Conservation (phyloP, 2,797 vertebrate species). For the Characodon lateralis region DNA sequence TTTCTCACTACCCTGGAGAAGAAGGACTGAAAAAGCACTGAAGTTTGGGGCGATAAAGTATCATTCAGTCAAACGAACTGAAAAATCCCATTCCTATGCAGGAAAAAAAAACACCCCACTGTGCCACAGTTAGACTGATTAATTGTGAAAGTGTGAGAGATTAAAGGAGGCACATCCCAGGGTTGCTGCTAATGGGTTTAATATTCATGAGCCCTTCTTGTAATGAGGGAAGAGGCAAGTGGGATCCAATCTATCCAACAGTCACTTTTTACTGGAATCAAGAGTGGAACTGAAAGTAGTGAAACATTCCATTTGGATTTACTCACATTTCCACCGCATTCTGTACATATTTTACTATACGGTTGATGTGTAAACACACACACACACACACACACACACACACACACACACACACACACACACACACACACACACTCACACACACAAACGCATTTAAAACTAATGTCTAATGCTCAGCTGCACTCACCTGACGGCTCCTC, state of each 20-base stretch:
- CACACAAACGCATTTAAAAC: background rate
- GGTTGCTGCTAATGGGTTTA: slow-evolving; percentile 69
- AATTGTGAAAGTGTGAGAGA: slow-evolving; percentile 75
- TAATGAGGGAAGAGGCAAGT: slow-evolving; percentile 56
- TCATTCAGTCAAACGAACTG: slow-evolving; percentile 60
- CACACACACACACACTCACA: background rate
- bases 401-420: background rate
- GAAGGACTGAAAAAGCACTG: slow-evolving; percentile 2
- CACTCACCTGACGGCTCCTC: slow-evolving; percentile 91
- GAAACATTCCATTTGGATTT: slow-evolving; percentile 19
- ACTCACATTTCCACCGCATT: slow-evolving; percentile 12
- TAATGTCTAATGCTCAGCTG: slow-evolving; percentile 78
- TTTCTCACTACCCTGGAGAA: slow-evolving; percentile 10
- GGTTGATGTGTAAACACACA: background rate
- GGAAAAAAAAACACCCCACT: slow-evolving; percentile 58
- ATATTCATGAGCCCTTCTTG: slow-evolving; percentile 73
- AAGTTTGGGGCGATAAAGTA: slow-evolving; percentile 48
- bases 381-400: background rate
- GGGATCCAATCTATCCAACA: slow-evolving; percentile 70
- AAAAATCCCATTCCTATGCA: slow-evolving; percentile 20
- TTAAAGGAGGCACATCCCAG: slow-evolving; percentile 73
- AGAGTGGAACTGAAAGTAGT: slow-evolving; percentile 16
- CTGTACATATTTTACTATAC: slow-evolving; percentile 9
- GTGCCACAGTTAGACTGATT: slow-evolving; percentile 74
- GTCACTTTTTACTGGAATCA: slow-evolving; percentile 38